Evolutionary conservation across 2,797 vertebrate genomes (phyloP), one percentile per base, ranked within the genome.

Genomic region (Rhodeus uyekii): DNA sequence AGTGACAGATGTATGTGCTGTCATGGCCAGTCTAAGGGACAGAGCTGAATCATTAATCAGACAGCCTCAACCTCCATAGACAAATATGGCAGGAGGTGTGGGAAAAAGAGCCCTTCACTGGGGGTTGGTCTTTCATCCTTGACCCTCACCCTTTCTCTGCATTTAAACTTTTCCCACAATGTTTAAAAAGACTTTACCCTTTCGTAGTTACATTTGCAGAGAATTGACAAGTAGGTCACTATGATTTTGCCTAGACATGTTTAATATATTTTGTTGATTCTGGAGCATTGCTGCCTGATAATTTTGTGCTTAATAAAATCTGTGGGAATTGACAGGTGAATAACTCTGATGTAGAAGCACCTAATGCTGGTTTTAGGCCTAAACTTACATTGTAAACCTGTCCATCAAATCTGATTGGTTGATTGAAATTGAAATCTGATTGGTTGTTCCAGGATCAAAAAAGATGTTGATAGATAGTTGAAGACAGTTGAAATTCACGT

Each of bases 1-100:
- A 93, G 90, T 91, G 91, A 93, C 92, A 92, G 91, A 92, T 91
- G 92, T 82, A 83, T 85, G 89, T 85, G 92, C 90, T 90, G 87
- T 89, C 85, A 87, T 89, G 82, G 69, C 88, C 48, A 84, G 80
- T 86, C 89, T 86, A 83, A 82, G 69, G 86, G 87, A 84, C 83
- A 82, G 84, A 86, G 87, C 89, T 87, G 87, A 87, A 89, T 92
- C 91, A 93, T 94, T 91, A 93, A 93, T 93, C 92, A 92, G 87
- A 85, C 73, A 71, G 85, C 64, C 84, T 88, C 83, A 86, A 60
- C 86, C 85, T 90, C 27, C 63, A 84, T 69, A 82, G 55, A 72
- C 71, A 71, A 29, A 76, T 58, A 72, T 42, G 67, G 42, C 71
- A 80, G 48, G 58, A 58, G 60, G 60, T 77, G 38, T 53, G 67